Base-by-base conservation (phyloP, 2,113 vertebrate genomes). In the Hippocampus abdominalis region DNA sequence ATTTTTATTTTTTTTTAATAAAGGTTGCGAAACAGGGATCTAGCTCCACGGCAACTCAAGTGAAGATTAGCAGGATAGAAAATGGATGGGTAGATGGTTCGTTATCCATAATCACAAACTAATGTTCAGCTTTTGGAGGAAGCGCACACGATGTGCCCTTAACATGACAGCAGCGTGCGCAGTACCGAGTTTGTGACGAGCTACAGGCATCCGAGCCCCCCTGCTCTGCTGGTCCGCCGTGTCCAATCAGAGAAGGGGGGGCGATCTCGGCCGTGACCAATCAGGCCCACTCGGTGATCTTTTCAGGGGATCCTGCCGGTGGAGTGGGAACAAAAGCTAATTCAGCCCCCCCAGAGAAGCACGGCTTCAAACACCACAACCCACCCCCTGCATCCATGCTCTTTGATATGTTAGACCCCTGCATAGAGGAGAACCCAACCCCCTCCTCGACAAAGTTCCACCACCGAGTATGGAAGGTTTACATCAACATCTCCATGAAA, bases 371-470 rank as follows among this genome's bases (percentile, higher is more conserved):
- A 82, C 78, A 18, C 40, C 63, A 15, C 71, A 72, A 70, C 81
- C 82, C 10, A 66, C 76, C 79, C 76, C 71, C 80, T 67, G 65
- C 66, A 79, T 81, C 80, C 77, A 78, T 84, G 80, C 83, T 82
- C 91, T 91, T 91, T 89, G 92, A 93, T 93, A 94, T 92, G 84
- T 91, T 92, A 92, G 89, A 93, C 91, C 90, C 91, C 87, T 79
- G 82, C 85, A 65, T 86, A 82, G 90, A 87, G 78, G 88, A 88
- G 86, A 83, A 81, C 80, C 83, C 81, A 16, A 9, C 27, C 44
- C 64, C 48, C 21, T 72, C 64, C 68, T 62, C 80, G 74, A 80
- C 77, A 48, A 39, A 51, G 74, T 88, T 83, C 89, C 86, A 81
- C 86, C 86, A 89, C 40, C 11, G 23, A 23, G 23, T 46, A 46